Base-by-base conservation (phyloP, 2,888 invertebrate species). In the Marasmarcha lunaedactyla region DNA sequence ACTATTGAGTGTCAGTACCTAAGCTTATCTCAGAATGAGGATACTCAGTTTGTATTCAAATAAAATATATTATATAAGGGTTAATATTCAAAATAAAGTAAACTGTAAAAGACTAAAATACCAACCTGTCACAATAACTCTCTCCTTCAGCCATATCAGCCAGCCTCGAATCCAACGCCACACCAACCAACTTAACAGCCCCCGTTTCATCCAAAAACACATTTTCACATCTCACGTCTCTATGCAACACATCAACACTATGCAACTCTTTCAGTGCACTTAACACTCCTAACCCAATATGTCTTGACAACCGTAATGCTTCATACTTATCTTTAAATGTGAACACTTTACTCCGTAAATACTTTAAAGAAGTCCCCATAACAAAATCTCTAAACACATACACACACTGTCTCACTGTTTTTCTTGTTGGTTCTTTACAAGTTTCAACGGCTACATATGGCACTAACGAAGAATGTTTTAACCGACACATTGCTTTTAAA, bases 211-310 rank as follows among this genome's bases (percentile, higher is more conserved):
- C 91, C 61, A 94, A 76, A 59, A 89, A 91, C 40, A 94, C 87
- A 48, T 89, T 90, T 13, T 89, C 88, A 52, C 89, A 89, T 43
- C 90, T 77, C n/a, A 97, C 72, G 67, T 93, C 90, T 55, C 90
- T 90, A 63, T 97, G 95, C 11, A 94, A 88, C 1, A 95, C 89
- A 47, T 92, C 91, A 46, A 90, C 91, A 51, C 89, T 86, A 62
- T 97, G 96, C 41, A 97, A 77, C 62, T 89, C 94, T 30, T 88
- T 87, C 25, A 96, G 70, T 10, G 91, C 94, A 39, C 88, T 86
- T 2, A 95, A 77, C 15, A 95, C 86, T 20, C 92, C 93, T 36
- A 83, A 77, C 0, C 90, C 90, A 25, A 94, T 86, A 57, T 87
- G 85, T 25, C 90, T 84, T 5, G 93, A 57, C 40, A 89, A 45